Percentiles rank a stretch among this genome's conserved stretches.
phyloP scores from a whole-genome alignment of 2,797 vertebrate species.

The Dicrostonyx torquatus region DNA sequence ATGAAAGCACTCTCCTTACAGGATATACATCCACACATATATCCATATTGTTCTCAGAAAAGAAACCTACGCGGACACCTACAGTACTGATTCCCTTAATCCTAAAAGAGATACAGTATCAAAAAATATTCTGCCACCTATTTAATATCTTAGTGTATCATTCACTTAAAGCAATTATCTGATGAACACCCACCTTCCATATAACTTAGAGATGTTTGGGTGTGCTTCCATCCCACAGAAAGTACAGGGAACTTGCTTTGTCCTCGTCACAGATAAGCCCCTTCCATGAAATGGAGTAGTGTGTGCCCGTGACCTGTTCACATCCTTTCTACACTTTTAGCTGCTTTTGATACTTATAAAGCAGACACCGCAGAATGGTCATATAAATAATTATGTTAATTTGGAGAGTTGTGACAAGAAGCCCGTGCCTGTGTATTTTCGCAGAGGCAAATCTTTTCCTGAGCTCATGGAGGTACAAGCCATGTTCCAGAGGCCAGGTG shows the following conservation, averaged over 20 bases:
- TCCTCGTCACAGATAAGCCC: background rate
- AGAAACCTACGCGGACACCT: background rate
- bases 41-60: background rate
- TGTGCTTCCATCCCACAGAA: background rate
- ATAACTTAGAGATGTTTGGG: background rate
- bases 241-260: background rate
- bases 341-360: background rate
- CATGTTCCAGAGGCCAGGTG: no score
- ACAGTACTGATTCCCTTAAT: background rate
- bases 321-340: background rate
- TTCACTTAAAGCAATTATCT: conserved; percentile 13
- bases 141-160: background rate
- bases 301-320: background rate
- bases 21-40: background rate
- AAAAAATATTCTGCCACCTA: background rate
- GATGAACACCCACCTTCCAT: background rate
- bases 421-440: background rate
- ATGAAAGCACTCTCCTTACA: background rate
- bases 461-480: background rate
- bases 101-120: background rate
- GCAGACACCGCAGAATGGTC: background rate
- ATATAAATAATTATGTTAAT: background rate
- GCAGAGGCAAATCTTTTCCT: background rate
- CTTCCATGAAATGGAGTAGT: background rate
- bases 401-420: background rate